Conservation (phyloP, 2,888 invertebrate species). For the Microctonus aethiopoides region DNA sequence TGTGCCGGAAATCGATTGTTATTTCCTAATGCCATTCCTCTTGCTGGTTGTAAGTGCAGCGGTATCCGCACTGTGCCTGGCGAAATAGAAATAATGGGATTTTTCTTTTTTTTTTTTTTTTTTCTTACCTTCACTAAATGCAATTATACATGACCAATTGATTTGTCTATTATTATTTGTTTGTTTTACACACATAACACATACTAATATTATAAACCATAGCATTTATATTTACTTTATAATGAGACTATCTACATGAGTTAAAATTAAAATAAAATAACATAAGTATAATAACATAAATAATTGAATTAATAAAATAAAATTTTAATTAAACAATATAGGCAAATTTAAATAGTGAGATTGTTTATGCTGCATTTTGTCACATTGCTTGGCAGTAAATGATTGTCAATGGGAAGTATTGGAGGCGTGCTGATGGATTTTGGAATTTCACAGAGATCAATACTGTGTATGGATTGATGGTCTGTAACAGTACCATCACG, state of each 20-base stretch:
- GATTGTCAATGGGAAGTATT: background rate
- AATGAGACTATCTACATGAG: background rate
- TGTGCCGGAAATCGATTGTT: constrained; percentile 47
- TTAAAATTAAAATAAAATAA: background rate
- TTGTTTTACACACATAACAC: too few species aligned
- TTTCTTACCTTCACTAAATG: too few species aligned
- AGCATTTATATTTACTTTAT: background rate
- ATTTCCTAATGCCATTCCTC: constrained; percentile 46
- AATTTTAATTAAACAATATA: background rate
- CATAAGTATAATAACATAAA: background rate
- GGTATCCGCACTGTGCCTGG: constrained; percentile 66
- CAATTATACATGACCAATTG: too few species aligned
- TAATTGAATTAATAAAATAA: background rate
- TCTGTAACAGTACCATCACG: background rate
- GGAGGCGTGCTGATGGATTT: background rate
- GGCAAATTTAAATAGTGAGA: background rate
- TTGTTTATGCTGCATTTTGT: background rate
- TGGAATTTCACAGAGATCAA: constrained; percentile 3
- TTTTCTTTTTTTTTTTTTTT: too few species aligned
- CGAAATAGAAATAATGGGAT: constrained; percentile 35
- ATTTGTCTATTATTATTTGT: too few species aligned
- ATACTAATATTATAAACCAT: background rate
- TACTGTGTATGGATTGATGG: background rate
- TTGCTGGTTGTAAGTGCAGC: constrained; percentile 58
- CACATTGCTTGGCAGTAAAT: background rate